A percentile compares a stretch with the other conserved stretches of the same genome.
Evolutionary conservation across 2,888 invertebrate genomes (phyloP).

Genomic region (Holacanthella duospinosa): DNA sequence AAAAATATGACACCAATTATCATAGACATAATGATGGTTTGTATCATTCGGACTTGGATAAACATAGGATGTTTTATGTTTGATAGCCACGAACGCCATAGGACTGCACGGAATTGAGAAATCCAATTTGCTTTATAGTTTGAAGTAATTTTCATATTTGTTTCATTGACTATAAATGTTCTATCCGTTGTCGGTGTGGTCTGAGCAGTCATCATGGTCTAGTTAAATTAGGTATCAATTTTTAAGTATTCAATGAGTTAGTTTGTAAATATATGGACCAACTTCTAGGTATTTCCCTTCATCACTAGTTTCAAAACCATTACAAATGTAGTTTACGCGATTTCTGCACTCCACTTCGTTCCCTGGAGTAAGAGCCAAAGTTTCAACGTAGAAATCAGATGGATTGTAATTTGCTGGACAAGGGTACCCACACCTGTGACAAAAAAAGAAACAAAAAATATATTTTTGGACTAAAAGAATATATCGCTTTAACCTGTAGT

Average conservation of each 20-base stretch:
- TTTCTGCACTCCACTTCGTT: constrained; percentile 31
- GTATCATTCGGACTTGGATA: constrained; percentile 74
- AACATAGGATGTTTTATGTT: constrained; percentile 81
- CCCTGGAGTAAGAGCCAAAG: constrained; percentile 55
- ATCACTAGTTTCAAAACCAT: neutral
- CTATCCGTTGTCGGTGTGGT: neutral
- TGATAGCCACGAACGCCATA: constrained; percentile 82
- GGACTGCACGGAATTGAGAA: constrained; percentile 73
- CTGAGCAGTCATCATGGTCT: neutral
- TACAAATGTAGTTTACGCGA: neutral
- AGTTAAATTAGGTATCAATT: no score
- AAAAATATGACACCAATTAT: constrained; percentile 78
- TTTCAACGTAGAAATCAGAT: constrained; percentile 8
- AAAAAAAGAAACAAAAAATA: no score
- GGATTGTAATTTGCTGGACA: constrained; percentile 39
- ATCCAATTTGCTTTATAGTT: constrained; percentile 58
- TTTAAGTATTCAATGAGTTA: no score
- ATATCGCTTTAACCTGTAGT: no score
- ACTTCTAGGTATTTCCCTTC: no score
- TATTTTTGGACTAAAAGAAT: no score
- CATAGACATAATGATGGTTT: constrained; percentile 79
- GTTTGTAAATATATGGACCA: no score
- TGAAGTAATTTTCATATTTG: neutral
- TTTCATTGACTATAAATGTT: no score
- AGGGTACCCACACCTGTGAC: neutral